Base-by-base conservation (phyloP, 2,888 invertebrate species). In the Drosophila rubida region DNA sequence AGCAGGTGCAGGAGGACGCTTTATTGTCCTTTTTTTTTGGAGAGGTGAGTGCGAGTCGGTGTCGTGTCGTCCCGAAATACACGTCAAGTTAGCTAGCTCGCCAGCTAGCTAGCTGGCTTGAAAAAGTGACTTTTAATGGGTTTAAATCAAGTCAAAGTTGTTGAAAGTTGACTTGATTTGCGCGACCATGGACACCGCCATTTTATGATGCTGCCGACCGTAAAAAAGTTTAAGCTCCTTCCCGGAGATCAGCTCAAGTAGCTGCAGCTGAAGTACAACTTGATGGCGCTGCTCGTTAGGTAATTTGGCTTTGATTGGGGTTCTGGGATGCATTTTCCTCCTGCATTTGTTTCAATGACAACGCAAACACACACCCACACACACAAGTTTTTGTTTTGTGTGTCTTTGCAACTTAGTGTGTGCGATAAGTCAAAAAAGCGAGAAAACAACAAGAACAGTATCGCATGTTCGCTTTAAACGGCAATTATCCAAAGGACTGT, bases 71-170 rank as follows among this genome's bases (percentile, higher is more conserved):
- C 57, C 57, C 48, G 32, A 60, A 58, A 37, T 60, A 66, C 57
- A 67, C 67, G 65, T 71, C 64, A 65, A 64, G 67, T 41, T 30
- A 46, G 71, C 46, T 65, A 61, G 66, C 46, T 51, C 41, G n/a
- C n/a, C n/a, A n/a, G n/a, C n/a, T n/a, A n/a, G n/a, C n/a, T n/a
- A n/a, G 68, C 49, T 64, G 66, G 69, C 65, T 76, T 80, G 77
- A 85, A 87, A 89, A 90, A 89, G 89, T 89, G 90, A 89, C 90
- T 90, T 89, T 89, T 89, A 89, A 89, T 89, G 89, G 87, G 78
- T 88, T 89, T 84, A 89, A 86, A 88, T 88, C 89, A 89, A 90
- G 89, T 85, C 83, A 84, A 84, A 88, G 87, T 84, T 88, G 78
- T 79, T 83, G 82, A 83, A 87, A 83, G 82, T 83, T 85, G 86